These are phyloP conservation scores for Drosophila sordidapex DNA, from an alignment of 2,888 invertebrate genomes.

Conservation along the genomic window DNA sequence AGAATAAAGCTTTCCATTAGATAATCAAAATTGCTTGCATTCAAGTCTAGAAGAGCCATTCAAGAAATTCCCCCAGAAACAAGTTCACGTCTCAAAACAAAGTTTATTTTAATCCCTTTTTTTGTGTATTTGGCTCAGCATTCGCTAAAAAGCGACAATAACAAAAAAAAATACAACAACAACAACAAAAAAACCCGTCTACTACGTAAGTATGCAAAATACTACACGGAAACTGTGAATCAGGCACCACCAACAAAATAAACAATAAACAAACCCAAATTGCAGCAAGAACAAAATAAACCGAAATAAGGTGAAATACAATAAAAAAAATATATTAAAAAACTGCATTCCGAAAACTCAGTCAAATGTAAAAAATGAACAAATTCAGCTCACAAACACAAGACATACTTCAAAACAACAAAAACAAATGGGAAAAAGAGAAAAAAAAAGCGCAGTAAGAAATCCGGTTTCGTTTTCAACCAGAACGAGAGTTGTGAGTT, in stretches of 20 bases:
- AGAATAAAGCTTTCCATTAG: conserved; percentile 17
- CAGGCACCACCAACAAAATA: conserved; percentile 23
- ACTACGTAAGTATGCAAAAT: conserved; percentile 57
- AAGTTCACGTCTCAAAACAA: conserved; percentile 63
- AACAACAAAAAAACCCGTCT: conserved; percentile 37
- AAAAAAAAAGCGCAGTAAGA: conserved; percentile 52
- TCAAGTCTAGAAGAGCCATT: conserved; percentile 35
- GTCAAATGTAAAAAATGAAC: conserved; percentile 66
- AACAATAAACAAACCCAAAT: conserved; percentile 33
- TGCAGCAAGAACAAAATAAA: conserved; percentile 39
- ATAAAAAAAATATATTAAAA: conserved; percentile 25
- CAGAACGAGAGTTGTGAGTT: conserved; percentile 60
- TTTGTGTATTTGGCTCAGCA: conserved; percentile 2
- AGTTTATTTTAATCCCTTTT: conserved; percentile 43
- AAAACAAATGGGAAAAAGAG: conserved; percentile 21
- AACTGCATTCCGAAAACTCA: conserved; percentile 76
- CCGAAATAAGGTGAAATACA: conserved; percentile 57
- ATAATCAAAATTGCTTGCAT: conserved; percentile 38
- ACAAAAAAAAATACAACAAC: conserved; percentile 17
- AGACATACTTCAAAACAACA: conserved; percentile 72
- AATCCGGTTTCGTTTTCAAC: conserved; percentile 83
- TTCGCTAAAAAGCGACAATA: conserved; percentile 26
- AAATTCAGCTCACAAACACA: conserved; percentile 40
- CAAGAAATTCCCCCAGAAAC: conserved; percentile 52
- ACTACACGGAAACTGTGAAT: conserved; percentile 70